Percentiles rank a stretch among this genome's conserved stretches.
phyloP scores from a whole-genome alignment of 92 coral and sea anemone genomes.

The Porites divaricata region DNA sequence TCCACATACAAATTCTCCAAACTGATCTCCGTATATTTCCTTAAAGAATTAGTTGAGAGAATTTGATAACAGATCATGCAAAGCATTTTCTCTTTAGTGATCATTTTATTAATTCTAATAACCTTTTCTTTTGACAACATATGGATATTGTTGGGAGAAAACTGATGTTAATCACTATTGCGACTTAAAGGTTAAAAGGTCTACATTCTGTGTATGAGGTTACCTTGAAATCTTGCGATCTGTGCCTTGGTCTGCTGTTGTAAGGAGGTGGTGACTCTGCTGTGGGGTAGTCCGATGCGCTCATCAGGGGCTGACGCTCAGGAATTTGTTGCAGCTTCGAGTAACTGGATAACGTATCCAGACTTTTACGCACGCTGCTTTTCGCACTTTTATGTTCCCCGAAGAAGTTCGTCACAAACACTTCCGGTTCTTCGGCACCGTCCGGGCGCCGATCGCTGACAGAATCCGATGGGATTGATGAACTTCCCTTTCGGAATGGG shows the following conservation, averaged over 20 bases:
- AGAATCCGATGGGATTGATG: constrained; percentile 66
- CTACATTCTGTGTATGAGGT: neutral
- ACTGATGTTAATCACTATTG: too few species aligned
- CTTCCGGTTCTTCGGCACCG: constrained; percentile 95
- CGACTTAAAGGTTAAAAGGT: too few species aligned
- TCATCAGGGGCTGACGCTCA: constrained; percentile 77
- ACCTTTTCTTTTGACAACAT: too few species aligned
- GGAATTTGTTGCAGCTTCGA: constrained; percentile 78
- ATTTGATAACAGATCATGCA: too few species aligned
- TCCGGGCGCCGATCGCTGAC: constrained; percentile 92
- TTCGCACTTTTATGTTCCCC: constrained; percentile 61
- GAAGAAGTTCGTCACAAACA: constrained; percentile 33
- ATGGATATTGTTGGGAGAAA: too few species aligned
- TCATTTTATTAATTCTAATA: too few species aligned
- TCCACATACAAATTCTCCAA: too few species aligned
- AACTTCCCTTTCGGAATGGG: constrained; percentile 69
- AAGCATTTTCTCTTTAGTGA: too few species aligned
- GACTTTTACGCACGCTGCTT: constrained; percentile 51
- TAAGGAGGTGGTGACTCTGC: constrained; percentile 33
- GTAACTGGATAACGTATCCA: constrained; percentile 59
- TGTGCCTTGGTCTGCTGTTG: constrained; percentile 41
- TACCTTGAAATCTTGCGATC: constrained; percentile 34
- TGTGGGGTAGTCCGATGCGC: constrained; percentile 18
- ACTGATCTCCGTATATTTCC: too few species aligned
- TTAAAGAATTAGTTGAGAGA: too few species aligned